Evolutionary conservation across 1,140 invertebrate genomes (phyloP).

Genomic region (Oryzaephilus surinamensis): DNA sequence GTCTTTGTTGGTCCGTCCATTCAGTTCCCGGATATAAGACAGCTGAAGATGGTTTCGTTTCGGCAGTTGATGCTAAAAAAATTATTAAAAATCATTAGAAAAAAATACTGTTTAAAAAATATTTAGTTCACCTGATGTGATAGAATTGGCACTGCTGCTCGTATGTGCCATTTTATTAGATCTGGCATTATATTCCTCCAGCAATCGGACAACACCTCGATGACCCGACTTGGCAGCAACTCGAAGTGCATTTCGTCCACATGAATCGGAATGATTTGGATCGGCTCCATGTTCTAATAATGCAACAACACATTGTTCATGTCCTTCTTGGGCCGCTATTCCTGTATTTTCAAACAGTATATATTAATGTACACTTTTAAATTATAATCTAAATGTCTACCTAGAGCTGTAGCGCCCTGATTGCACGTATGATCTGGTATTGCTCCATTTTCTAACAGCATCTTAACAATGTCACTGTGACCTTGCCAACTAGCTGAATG

Average conservation of each 20-base stretch:
- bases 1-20: constrained; percentile 42
- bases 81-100: constrained; percentile 6
- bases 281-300: constrained; percentile 82
- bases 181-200: constrained; percentile 44
- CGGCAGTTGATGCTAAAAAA: constrained; percentile 46
- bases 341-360: too few species aligned
- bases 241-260: constrained; percentile 67
- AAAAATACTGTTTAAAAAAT: neutral
- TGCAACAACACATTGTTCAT: constrained; percentile 80
- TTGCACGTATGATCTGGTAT: constrained; percentile 84
- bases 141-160: constrained; percentile 49
- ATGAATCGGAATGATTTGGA: constrained; percentile 85
- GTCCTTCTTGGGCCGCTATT: constrained; percentile 81
- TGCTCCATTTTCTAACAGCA: constrained; percentile 69
- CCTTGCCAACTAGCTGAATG: constrained; percentile 96
- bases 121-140: constrained; percentile 43
- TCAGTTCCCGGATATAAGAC: constrained; percentile 48
- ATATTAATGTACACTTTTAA: too few species aligned
- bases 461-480: constrained; percentile 69
- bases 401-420: constrained; percentile 84
- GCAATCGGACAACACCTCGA: constrained; percentile 53
- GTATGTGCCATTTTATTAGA: constrained; percentile 29
- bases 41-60: constrained; percentile 57
- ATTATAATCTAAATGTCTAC: too few species aligned
- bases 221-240: constrained; percentile 71